Percentiles rank a stretch among this genome's conserved stretches.
phyloP scores from a whole-genome alignment of 2,797 vertebrate species.

The Brotogeris chrysoptera region DNA sequence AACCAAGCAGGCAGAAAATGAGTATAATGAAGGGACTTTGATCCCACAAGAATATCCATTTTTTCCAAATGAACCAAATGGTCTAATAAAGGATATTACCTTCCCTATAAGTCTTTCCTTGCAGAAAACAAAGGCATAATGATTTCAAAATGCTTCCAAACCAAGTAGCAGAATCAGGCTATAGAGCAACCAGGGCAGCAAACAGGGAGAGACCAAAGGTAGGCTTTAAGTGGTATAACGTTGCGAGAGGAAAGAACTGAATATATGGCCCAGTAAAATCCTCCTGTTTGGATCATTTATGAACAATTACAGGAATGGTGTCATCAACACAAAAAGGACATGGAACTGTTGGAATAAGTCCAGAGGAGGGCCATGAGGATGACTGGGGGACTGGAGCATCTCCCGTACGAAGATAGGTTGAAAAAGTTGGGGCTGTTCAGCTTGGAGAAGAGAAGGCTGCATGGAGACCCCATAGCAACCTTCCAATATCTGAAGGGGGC shows the following conservation, averaged over 20 bases:
- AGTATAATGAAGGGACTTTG: conserved; percentile 41
- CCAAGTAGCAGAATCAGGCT: neutral
- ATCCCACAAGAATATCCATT: conserved; percentile 35
- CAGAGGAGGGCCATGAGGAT: too few species aligned
- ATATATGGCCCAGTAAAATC: neutral
- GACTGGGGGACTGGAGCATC: too few species aligned
- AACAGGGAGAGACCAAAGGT: neutral
- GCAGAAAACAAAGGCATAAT: conserved; percentile 38
- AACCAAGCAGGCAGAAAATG: conserved; percentile 53
- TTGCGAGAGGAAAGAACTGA: neutral
- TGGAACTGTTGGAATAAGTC: too few species aligned
- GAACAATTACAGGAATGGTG: neutral
- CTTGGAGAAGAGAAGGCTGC: too few species aligned
- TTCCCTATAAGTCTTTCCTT: conserved; percentile 40
- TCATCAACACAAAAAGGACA: too few species aligned
- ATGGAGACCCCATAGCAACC: too few species aligned
- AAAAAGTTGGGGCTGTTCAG: too few species aligned
- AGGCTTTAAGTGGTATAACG: neutral
- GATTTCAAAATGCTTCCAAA: conserved; percentile 32
- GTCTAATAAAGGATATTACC: conserved; percentile 51
- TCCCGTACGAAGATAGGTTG: too few species aligned
- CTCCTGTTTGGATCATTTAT: neutral
- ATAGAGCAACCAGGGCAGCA: neutral
- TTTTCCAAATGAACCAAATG: conserved; percentile 42
- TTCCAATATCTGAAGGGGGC: too few species aligned